Base-by-base conservation (phyloP, 2,888 invertebrate genomes). In the Rhyacophila evoluta region DNA sequence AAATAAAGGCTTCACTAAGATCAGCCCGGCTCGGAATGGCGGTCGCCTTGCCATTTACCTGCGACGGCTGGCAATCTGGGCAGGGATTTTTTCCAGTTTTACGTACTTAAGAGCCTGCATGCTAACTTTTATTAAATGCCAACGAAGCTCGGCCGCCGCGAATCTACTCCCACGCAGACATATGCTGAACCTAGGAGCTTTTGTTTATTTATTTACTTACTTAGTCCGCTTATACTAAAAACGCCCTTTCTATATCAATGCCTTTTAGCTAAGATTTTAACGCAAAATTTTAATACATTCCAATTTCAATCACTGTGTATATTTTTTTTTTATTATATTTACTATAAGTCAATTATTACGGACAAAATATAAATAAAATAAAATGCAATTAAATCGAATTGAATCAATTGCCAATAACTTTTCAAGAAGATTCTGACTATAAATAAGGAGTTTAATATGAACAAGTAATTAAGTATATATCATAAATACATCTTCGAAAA, bases 111-210 rank as follows among this genome's bases (percentile, higher is more conserved):
- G 67, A 37, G 41, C 75, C 75, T 80, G 78, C 80, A 80, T 80
- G 78, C 80, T 78, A 76, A 78, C 80, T 77, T 79, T 77, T 74
- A 79, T 74, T 75, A 77, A 79, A 79, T 72, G 74, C 79, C 76
- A 41, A 70, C 74, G 38, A 73, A 28, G 70, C 39, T 71, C 38
- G 70, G 70, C 41, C 36, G 37, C 68, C 75, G 36, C 67, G 37
- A 74, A 74, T 74, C 55, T 19, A 55, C 55, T 19, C 55, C 55
- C 29, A 33, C 29, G 29, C 29, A 33, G 4, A 55, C 55, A 55
- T 55, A 55, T 55, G 55, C 55, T 10, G 19, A 55, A 19, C 55
- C 55, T 55, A 55, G 12, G 55, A 55, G 55, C 55, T 55, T 55
- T 55, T 55, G 55, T 55, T 55, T 55, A 25, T 55, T 55, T 55